A percentile compares a stretch with the other conserved stretches of the same genome.
phyloP scores from a whole-genome alignment of 2,888 invertebrate genomes.

The Cephus rjabovi region DNA sequence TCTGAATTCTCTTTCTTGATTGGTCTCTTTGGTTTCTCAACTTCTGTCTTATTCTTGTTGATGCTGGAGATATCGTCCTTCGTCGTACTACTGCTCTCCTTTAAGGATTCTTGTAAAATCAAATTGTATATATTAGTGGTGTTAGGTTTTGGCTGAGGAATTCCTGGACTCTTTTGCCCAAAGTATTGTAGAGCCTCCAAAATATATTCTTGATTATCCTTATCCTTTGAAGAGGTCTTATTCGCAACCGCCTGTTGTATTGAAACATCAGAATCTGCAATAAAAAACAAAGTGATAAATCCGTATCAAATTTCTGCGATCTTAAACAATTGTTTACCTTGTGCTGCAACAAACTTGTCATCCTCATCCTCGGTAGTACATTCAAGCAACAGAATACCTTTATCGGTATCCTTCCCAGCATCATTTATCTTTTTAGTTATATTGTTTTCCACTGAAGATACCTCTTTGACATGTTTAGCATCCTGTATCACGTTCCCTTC shows the following conservation, averaged over 20 bases:
- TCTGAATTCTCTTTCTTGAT: background rate
- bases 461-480: background rate
- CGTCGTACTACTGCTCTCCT: background rate
- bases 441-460: background rate
- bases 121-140: background rate
- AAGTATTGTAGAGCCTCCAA: background rate
- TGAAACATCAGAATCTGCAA: background rate
- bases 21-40: background rate
- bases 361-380: background rate
- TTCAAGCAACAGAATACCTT: background rate
- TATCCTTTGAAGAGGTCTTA: background rate
- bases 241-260: background rate
- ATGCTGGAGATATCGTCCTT: background rate
- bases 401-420: background rate
- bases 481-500: background rate
- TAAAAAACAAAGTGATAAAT: background rate
- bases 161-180: background rate
- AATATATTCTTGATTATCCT: background rate
- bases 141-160: background rate
- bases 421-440: background rate
- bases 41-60: background rate
- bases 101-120: background rate
- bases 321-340: background rate
- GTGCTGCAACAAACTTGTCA: background rate
- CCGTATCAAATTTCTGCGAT: background rate